These are phyloP conservation scores for Notarius lentiginosus DNA, from an alignment of 2,113 vertebrate genomes.

Conservation along the genomic window DNA sequence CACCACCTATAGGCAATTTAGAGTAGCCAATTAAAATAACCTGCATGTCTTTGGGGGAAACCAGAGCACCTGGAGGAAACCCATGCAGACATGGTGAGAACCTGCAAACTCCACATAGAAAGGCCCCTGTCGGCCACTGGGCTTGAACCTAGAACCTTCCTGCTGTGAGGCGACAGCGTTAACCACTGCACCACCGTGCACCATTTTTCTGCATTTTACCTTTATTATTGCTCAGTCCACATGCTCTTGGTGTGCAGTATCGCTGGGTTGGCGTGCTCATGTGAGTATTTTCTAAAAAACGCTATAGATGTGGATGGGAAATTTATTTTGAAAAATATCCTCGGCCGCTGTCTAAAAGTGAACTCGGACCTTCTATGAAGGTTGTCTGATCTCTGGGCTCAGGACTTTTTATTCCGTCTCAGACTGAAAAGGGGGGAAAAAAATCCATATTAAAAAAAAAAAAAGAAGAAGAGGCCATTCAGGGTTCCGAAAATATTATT, in stretches of 20 bases:
- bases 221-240: not conserved
- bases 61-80: too few species aligned
- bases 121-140: too few species aligned
- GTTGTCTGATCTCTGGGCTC: not conserved
- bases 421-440: conserved; percentile 7
- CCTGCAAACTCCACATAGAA: too few species aligned
- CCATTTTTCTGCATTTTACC: not conserved
- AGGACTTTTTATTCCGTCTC: not conserved
- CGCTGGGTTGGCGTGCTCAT: not conserved
- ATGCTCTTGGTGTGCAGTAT: not conserved
- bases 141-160: too few species aligned
- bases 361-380: not conserved
- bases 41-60: too few species aligned
- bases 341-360: not conserved
- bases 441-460: conserved; percentile 23
- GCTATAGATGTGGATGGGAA: not conserved
- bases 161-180: too few species aligned
- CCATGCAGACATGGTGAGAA: too few species aligned
- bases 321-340: not conserved
- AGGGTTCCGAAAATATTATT: conserved; percentile 19
- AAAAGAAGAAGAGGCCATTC: conserved; percentile 12
- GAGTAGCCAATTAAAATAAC: too few species aligned
- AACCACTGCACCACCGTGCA: too few species aligned
- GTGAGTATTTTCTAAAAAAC: not conserved
- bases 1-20: too few species aligned